Conservation (phyloP, 1,140 invertebrate species). For the Rhyacophila brunnea region DNA sequence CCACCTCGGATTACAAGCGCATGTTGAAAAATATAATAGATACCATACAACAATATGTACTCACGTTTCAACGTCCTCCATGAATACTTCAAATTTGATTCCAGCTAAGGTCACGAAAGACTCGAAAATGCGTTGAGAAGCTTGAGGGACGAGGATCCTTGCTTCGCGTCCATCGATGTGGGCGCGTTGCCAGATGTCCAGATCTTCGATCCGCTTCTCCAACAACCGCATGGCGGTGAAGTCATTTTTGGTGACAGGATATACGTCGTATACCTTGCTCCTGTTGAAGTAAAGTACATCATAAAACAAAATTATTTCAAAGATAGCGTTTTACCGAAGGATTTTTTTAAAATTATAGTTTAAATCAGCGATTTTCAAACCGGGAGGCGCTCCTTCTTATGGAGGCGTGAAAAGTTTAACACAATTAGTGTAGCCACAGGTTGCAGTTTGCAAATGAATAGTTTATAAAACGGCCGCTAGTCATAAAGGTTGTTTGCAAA, state of each 20-base stretch:
- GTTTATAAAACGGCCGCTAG: too few species aligned
- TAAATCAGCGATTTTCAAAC: too few species aligned
- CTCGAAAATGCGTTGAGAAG: constrained; percentile 15
- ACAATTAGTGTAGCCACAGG: too few species aligned
- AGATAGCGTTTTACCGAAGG: background rate
- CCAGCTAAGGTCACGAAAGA: constrained; percentile 1
- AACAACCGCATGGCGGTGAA: constrained; percentile 7
- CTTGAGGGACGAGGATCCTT: constrained; percentile 16
- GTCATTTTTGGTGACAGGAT: constrained; percentile 20
- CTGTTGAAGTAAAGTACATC: too few species aligned
- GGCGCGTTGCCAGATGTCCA: constrained; percentile 29
- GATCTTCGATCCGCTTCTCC: constrained; percentile 10
- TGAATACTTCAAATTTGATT: constrained; percentile 18
- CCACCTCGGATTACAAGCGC: too few species aligned
- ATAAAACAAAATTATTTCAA: too few species aligned
- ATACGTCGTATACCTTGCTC: constrained; percentile 28
- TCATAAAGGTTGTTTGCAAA: too few species aligned
- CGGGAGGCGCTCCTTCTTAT: too few species aligned
- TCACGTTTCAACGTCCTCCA: constrained; percentile 24
- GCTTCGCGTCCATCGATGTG: constrained; percentile 23
- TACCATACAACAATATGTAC: background rate
- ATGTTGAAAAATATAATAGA: too few species aligned
- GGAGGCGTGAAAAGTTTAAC: too few species aligned
- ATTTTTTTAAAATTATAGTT: too few species aligned
- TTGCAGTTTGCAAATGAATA: too few species aligned